A percentile compares a stretch with the other conserved stretches of the same genome.
Conservation (phyloP, 2,888 invertebrate genomes). For the Augiades crinisus region DNA sequence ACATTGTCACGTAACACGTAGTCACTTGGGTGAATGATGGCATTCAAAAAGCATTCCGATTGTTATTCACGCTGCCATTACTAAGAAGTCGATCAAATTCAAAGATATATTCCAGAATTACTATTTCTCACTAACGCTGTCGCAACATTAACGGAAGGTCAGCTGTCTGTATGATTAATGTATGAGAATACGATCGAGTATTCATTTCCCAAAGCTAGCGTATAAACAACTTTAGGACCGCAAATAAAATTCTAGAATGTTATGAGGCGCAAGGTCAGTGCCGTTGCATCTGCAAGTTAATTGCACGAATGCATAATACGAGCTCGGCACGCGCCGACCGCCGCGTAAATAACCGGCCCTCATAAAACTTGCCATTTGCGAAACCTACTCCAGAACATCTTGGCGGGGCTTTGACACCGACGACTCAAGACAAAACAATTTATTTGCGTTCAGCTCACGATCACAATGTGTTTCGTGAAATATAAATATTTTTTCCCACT, state of each 20-base stretch:
- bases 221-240: conserved; percentile 16
- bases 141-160: conserved; percentile 15
- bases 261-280: conserved; percentile 43
- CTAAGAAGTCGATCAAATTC: neutral
- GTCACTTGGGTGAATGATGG: neutral
- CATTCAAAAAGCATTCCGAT: neutral
- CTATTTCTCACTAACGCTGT: conserved; percentile 2
- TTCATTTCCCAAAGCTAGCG: conserved; percentile 9
- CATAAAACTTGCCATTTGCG: conserved; percentile 42
- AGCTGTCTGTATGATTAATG: conserved; percentile 16
- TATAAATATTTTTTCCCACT: neutral
- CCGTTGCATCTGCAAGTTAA: conserved; percentile 44
- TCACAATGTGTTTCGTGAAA: neutral
- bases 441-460: conserved; percentile 3
- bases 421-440: conserved; percentile 17
- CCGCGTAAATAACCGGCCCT: conserved; percentile 40
- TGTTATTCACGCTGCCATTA: neutral
- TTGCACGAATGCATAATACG: conserved; percentile 37
- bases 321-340: conserved; percentile 42
- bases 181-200: conserved; percentile 14
- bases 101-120: conserved; percentile 2
- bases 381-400: conserved; percentile 35
- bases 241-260: conserved; percentile 25
- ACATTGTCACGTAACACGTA: conserved; percentile 49
- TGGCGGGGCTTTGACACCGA: conserved; percentile 35